Conservation (phyloP, 2,797 vertebrate genomes). For the Hydrophis major region DNA sequence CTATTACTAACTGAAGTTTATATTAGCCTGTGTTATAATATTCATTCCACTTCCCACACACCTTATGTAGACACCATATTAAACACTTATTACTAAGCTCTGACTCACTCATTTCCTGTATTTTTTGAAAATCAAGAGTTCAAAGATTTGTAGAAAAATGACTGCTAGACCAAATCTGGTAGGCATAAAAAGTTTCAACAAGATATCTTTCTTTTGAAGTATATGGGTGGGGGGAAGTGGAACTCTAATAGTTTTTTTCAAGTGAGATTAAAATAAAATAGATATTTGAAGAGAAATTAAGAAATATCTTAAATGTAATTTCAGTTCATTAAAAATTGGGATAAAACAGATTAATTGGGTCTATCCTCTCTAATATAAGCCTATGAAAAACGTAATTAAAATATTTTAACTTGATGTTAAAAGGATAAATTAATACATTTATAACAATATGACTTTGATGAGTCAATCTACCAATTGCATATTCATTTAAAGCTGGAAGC, state of each 20-base stretch:
- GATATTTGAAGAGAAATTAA: background rate
- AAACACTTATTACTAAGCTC: slow-evolving; percentile 24
- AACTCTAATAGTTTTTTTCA: background rate
- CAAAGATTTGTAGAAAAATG: slow-evolving; percentile 13
- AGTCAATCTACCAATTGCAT: background rate
- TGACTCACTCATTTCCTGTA: slow-evolving; percentile 21
- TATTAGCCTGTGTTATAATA: slow-evolving; percentile 18
- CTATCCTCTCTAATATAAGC: background rate
- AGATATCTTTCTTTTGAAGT: background rate
- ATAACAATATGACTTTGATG: background rate
- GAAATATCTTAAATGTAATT: background rate
- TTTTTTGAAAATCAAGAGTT: slow-evolving; percentile 16
- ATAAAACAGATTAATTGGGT: background rate
- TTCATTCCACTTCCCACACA: slow-evolving; percentile 14
- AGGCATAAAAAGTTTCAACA: slow-evolving; percentile 12
- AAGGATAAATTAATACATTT: background rate
- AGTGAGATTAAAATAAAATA: background rate
- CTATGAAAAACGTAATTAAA: background rate
- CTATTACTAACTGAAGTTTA: slow-evolving; percentile 13
- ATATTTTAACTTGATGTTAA: background rate
- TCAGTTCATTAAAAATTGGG: background rate
- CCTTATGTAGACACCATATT: slow-evolving; percentile 27
- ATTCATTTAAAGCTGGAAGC: background rate
- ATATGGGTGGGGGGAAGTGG: too few species aligned
- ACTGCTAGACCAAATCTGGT: background rate